Evolutionary conservation across 2,113 vertebrate species (phyloP).

Genomic region (Cyanoramphus novaezelandiae): DNA sequence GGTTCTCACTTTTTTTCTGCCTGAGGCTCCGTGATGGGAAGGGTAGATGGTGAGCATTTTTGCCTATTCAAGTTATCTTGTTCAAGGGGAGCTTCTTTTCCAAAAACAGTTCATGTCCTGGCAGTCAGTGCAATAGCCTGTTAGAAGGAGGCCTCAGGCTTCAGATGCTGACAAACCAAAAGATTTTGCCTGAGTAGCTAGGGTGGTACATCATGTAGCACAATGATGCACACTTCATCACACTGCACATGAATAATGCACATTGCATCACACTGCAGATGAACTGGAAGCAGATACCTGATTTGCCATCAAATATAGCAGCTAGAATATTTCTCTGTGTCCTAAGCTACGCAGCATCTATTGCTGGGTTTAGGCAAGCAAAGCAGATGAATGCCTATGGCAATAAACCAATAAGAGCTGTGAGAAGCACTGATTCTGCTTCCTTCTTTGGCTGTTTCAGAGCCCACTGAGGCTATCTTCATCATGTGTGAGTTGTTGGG

Average conservation of each 20-base stretch:
- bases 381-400: not conserved
- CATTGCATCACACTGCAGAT: not conserved
- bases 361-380: not conserved
- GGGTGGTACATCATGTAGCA: not conserved
- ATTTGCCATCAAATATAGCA: not conserved
- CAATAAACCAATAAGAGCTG: not conserved
- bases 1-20: not conserved
- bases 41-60: not conserved
- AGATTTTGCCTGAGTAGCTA: not conserved
- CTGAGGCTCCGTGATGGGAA: not conserved
- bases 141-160: not conserved
- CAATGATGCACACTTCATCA: not conserved
- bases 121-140: not conserved
- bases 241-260: not conserved
- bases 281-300: not conserved
- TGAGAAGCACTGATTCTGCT: not conserved
- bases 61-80: not conserved
- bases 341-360: not conserved
- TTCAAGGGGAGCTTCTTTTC: not conserved
- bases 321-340: not conserved
- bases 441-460: not conserved
- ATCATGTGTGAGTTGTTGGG: not conserved
- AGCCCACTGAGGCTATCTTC: not conserved
- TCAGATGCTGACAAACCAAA: not conserved
- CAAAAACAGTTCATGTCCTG: not conserved